Conservation (phyloP, 2,888 invertebrate genomes). For the Apoda limacodes region DNA sequence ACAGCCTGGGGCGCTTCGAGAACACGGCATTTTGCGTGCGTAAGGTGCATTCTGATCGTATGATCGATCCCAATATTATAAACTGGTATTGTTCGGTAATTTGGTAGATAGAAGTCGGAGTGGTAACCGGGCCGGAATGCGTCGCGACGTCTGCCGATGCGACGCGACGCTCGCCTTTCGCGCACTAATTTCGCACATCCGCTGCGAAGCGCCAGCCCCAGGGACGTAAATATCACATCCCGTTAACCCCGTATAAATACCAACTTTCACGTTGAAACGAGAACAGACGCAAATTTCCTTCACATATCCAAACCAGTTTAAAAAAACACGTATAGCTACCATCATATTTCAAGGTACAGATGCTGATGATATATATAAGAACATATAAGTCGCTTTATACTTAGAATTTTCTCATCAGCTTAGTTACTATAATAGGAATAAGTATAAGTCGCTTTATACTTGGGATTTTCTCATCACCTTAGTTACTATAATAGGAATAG, state of each 20-base stretch:
- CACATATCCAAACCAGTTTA: slow-evolving; percentile 18
- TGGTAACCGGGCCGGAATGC: slow-evolving; percentile 61
- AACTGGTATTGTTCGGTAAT: slow-evolving; percentile 2
- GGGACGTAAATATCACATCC: slow-evolving; percentile 51
- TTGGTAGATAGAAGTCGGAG: slow-evolving; percentile 44
- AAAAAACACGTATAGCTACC: too few species aligned
- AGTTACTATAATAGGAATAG: too few species aligned
- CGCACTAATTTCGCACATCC: slow-evolving; percentile 67
- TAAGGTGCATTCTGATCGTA: slow-evolving; percentile 25
- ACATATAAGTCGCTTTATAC: too few species aligned
- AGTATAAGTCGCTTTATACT: too few species aligned
- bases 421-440: too few species aligned
- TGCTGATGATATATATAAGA: too few species aligned
- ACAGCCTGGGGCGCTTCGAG: slow-evolving; percentile 15
- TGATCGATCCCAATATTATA: too few species aligned
- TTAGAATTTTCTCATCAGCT: too few species aligned
- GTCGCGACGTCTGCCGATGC: slow-evolving; percentile 59
- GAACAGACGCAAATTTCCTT: slow-evolving; percentile 13
- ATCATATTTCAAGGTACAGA: too few species aligned
- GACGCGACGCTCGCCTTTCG: slow-evolving; percentile 42
- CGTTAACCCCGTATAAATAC: slow-evolving; percentile 28
- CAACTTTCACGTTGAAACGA: slow-evolving; percentile 31
- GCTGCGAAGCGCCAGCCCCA: slow-evolving; percentile 45
- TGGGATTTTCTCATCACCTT: too few species aligned
- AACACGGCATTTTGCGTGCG: too few species aligned